Percentiles rank a stretch among this genome's conserved stretches.
Evolutionary conservation across 2,113 vertebrate genomes (phyloP).

Genomic region (Odocoileus hemionus): DNA sequence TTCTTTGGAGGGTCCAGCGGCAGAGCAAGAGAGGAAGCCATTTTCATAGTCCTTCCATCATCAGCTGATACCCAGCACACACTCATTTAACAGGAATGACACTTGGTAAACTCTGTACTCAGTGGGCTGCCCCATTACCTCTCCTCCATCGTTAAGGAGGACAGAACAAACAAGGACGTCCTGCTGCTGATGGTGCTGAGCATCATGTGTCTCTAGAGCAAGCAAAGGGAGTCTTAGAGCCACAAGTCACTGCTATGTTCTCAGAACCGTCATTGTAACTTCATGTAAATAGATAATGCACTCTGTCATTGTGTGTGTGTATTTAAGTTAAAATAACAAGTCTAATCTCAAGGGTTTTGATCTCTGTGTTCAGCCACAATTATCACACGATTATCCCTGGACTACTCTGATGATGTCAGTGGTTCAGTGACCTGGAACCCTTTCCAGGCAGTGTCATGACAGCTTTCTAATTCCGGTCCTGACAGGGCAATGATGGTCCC

Average conservation of each 20-base stretch:
- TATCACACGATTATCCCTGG: background rate
- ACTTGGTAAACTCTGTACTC: background rate
- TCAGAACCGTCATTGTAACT: background rate
- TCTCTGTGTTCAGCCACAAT: background rate
- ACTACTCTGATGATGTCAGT: background rate
- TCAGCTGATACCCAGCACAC: background rate
- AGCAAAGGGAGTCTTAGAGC: background rate
- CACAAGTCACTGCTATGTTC: background rate
- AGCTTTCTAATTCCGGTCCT: background rate
- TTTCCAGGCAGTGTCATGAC: background rate
- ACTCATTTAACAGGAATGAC: background rate
- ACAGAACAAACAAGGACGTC: background rate
- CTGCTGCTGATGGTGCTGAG: background rate
- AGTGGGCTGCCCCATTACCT: background rate
- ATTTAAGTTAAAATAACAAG: background rate
- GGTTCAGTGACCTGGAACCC: background rate
- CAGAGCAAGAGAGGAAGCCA: background rate
- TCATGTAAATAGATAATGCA: background rate
- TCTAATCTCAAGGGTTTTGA: background rate
- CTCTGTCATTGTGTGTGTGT: background rate
- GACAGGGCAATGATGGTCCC: background rate
- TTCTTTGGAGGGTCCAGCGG: background rate
- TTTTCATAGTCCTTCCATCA: background rate
- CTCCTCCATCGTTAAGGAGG: background rate
- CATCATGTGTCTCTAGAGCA: background rate